These are phyloP conservation scores for Agrilus mali DNA, from an alignment of 2,888 invertebrate genomes.

Conservation along the genomic window DNA sequence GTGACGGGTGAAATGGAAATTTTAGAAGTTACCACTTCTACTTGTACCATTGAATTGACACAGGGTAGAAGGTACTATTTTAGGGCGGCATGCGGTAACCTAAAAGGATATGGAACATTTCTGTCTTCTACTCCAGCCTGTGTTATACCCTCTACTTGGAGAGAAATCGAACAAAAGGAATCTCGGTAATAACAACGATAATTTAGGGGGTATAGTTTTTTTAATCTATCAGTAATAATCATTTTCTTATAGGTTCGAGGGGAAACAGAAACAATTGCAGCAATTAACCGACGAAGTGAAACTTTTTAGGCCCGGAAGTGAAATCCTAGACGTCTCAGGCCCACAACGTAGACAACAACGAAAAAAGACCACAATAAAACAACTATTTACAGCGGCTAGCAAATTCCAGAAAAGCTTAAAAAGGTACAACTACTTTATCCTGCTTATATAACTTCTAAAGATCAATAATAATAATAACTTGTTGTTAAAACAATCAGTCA, in stretches of 20 bases:
- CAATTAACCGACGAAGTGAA: constrained; percentile 61
- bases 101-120: constrained; percentile 79
- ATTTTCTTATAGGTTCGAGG: constrained; percentile 42
- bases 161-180: constrained; percentile 63
- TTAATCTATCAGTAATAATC: neutral
- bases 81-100: constrained; percentile 83
- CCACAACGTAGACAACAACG: constrained; percentile 62
- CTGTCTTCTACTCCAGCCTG: constrained; percentile 67
- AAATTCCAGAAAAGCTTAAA: constrained; percentile 92
- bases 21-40: constrained; percentile 48
- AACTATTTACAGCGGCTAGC: constrained; percentile 88
- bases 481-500: too few relatives aligned
- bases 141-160: constrained; percentile 90
- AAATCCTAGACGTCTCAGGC: constrained; percentile 52
- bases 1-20: constrained; percentile 72
- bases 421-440: constrained; percentile 38
- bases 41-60: constrained; percentile 57
- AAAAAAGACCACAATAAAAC: constrained; percentile 73
- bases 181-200: constrained; percentile 33
- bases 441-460: neutral
- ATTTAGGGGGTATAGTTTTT: neutral
- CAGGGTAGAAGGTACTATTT: constrained; percentile 82
- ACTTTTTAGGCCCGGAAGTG: constrained; percentile 42
- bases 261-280: constrained; percentile 58
- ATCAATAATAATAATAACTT: too few relatives aligned